These are phyloP conservation scores for Embiotoca jacksoni DNA, from an alignment of 2,113 vertebrate genomes.

Conservation along the genomic window DNA sequence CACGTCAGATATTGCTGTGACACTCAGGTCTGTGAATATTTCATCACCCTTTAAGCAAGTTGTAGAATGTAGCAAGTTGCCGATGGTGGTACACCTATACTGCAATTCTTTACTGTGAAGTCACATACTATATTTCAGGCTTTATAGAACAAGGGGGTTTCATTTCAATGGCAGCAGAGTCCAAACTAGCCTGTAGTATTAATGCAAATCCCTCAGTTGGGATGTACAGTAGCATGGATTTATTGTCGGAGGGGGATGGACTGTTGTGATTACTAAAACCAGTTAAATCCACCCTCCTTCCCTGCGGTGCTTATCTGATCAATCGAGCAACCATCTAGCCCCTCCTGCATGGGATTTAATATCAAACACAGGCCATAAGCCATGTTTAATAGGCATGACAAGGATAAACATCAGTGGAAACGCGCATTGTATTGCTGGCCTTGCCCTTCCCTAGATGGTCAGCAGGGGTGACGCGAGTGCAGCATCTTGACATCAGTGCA, in stretches of 20 bases:
- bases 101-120: conserved; percentile 21
- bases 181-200: conserved; percentile 35
- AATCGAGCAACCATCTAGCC: conserved; percentile 58
- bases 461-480: conserved; percentile 24
- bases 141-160: conserved; percentile 7
- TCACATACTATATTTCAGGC: conserved; percentile 23
- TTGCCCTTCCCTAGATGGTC: conserved; percentile 27
- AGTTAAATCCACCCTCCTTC: conserved; percentile 72
- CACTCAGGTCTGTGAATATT: conserved; percentile 69
- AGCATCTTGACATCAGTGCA: conserved; percentile 49
- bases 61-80: conserved; percentile 48
- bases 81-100: conserved; percentile 23
- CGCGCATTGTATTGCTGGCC: conserved; percentile 28
- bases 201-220: conserved; percentile 58
- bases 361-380: conserved; percentile 70
- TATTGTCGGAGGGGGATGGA: conserved; percentile 3
- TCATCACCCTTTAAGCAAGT: conserved; percentile 60
- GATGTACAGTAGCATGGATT: conserved; percentile 47
- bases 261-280: conserved; percentile 74
- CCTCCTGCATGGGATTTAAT: conserved; percentile 69
- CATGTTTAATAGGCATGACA: conserved; percentile 66
- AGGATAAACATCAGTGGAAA: conserved; percentile 69
- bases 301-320: conserved; percentile 78
- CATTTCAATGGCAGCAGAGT: conserved; percentile 18
- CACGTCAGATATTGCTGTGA: conserved; percentile 62